Evolutionary conservation across 2,888 invertebrate genomes (phyloP).

Genomic region (Hipparchia semele): DNA sequence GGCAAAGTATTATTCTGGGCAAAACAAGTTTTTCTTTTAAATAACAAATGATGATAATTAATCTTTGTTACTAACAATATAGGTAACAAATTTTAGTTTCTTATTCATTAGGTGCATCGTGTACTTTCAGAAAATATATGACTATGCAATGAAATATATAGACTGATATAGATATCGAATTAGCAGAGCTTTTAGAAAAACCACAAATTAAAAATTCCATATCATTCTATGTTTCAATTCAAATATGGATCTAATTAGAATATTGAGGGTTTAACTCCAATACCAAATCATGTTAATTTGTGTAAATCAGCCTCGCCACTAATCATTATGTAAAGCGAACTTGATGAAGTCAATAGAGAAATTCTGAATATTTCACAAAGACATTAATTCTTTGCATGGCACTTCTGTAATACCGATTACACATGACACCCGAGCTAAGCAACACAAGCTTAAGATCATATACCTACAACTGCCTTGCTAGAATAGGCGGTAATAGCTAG

Average conservation of each 20-base stretch:
- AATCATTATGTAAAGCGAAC: slow-evolving; percentile 2
- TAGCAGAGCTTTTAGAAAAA: not conserved
- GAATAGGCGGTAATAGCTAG: too few species aligned
- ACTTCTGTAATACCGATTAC: too few species aligned
- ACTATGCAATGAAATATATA: too few species aligned
- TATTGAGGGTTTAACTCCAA: slow-evolving; percentile 14
- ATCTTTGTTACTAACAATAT: not conserved
- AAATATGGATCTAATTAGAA: slow-evolving; percentile 9
- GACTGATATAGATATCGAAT: too few species aligned
- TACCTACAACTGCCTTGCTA: too few species aligned
- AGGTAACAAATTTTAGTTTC: not conserved
- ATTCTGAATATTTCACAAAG: too few species aligned
- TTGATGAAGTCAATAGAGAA: not conserved
- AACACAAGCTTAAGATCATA: too few species aligned
- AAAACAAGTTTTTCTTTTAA: not conserved
- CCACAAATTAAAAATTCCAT: not conserved
- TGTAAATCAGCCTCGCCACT: slow-evolving; percentile 9
- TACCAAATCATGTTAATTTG: slow-evolving; percentile 24
- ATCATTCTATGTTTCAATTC: not conserved
- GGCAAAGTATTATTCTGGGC: slow-evolving; percentile 36
- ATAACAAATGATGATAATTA: not conserved
- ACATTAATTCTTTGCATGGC: too few species aligned
- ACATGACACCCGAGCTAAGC: too few species aligned
- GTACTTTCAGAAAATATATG: too few species aligned
- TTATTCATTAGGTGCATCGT: not conserved